These are phyloP conservation scores for Phodopus roborovskii DNA, from an alignment of 2,113 vertebrate species.

Conservation along the genomic window DNA sequence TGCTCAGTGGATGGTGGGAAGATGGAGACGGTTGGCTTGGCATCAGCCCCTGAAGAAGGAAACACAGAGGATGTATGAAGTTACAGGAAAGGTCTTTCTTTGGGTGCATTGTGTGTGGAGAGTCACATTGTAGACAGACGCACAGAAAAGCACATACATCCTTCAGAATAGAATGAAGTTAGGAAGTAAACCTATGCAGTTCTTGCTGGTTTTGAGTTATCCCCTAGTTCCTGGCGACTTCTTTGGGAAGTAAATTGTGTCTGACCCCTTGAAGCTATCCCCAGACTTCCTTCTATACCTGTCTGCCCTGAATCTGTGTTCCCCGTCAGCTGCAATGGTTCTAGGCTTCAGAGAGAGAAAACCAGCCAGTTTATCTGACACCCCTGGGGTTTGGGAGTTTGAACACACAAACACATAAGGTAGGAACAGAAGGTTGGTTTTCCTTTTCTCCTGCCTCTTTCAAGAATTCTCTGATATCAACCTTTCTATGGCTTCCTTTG, in stretches of 20 bases:
- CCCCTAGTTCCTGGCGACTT: background rate
- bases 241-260: background rate
- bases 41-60: slow-evolving; percentile 60
- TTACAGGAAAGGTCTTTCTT: background rate
- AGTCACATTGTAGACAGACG: background rate
- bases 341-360: background rate
- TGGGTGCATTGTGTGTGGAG: background rate
- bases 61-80: slow-evolving; percentile 20
- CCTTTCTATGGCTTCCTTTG: background rate
- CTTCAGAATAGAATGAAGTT: fast-evolving
- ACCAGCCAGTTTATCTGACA: background rate
- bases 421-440: background rate
- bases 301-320: background rate
- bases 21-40: slow-evolving; percentile 59
- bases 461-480: background rate
- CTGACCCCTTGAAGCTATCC: background rate
- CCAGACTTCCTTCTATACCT: background rate
- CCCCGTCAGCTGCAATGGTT: background rate
- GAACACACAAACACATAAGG: background rate
- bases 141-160: background rate
- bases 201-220: background rate
- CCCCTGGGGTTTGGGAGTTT: background rate
- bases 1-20: slow-evolving; percentile 32
- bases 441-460: background rate
- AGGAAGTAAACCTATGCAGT: background rate